Conservation (phyloP, 2,888 invertebrate genomes). For the Ornithoptera priamus region DNA sequence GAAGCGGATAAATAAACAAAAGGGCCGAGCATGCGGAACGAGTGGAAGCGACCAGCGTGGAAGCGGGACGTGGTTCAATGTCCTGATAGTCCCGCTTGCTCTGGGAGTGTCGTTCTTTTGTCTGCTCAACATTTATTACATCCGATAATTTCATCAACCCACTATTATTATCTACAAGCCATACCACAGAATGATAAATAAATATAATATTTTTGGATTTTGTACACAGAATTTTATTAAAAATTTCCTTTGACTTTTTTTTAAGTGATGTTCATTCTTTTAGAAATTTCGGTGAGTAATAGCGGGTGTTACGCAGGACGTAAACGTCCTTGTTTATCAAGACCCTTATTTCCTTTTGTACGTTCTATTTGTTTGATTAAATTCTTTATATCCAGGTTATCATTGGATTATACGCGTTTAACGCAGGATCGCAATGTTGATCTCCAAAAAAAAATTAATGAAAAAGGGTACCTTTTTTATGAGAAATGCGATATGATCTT, state of each 20-base stretch:
- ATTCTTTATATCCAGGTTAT: conserved; percentile 24
- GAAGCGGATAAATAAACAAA: conserved; percentile 30
- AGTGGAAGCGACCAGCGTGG: conserved; percentile 51
- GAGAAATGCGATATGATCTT: conserved; percentile 1
- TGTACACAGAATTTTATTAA: too few species aligned
- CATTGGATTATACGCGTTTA: conserved; percentile 18
- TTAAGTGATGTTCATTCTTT: not conserved
- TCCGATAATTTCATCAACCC: too few species aligned
- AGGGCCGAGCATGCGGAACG: conserved; percentile 39
- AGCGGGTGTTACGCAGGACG: conserved; percentile 8
- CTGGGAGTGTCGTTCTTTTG: conserved; percentile 2
- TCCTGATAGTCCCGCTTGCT: conserved; percentile 42
- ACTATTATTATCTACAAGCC: too few species aligned
- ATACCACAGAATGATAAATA: too few species aligned
- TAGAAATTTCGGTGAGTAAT: not conserved
- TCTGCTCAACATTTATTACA: not conserved
- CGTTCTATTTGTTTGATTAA: conserved; percentile 26
- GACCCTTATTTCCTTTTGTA: conserved; percentile 16
- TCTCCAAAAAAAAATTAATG: conserved; percentile 11
- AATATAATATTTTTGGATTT: too few species aligned
- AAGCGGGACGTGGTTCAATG: conserved; percentile 58
- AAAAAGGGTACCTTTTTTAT: not conserved
- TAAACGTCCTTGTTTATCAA: conserved; percentile 10
- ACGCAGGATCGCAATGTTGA: conserved; percentile 18
- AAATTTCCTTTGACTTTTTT: not conserved